Evolutionary conservation across 2,113 vertebrate genomes (phyloP).

Genomic region (Talpa occidentalis): DNA sequence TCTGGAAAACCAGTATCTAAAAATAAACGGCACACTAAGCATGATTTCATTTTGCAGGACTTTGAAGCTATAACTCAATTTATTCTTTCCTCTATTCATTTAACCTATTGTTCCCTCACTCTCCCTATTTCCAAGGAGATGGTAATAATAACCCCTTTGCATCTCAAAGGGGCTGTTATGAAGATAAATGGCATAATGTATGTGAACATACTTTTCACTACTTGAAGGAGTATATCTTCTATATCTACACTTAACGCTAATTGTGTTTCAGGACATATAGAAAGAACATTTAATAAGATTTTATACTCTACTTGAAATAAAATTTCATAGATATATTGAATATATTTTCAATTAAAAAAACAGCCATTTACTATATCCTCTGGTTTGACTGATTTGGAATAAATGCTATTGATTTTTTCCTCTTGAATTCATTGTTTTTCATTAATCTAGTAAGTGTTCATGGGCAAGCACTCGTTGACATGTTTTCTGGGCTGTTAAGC

Average conservation of each 20-base stretch:
- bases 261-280: neutral
- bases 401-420: constrained; percentile 27
- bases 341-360: neutral
- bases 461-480: neutral
- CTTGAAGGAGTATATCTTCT: neutral
- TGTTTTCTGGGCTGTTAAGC: neutral
- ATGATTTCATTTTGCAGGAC: constrained; percentile 3
- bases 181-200: constrained; percentile 38
- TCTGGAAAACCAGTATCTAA: constrained; percentile 46
- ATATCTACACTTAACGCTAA: neutral
- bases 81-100: constrained; percentile 23
- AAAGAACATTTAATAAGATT: neutral
- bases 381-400: constrained; percentile 26
- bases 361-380: neutral
- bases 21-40: constrained; percentile 59
- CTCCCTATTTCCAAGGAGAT: neutral
- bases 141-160: neutral
- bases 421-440: constrained; percentile 35
- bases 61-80: constrained; percentile 60
- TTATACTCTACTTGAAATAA: constrained; percentile 16
- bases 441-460: neutral
- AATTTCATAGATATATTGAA: neutral
- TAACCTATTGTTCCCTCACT: constrained; percentile 36
- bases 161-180: neutral
- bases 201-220: neutral